A percentile compares a stretch with the other conserved stretches of the same genome.
phyloP scores from a whole-genome alignment of 2,113 vertebrate species.

The Micronycteris hirsuta region DNA sequence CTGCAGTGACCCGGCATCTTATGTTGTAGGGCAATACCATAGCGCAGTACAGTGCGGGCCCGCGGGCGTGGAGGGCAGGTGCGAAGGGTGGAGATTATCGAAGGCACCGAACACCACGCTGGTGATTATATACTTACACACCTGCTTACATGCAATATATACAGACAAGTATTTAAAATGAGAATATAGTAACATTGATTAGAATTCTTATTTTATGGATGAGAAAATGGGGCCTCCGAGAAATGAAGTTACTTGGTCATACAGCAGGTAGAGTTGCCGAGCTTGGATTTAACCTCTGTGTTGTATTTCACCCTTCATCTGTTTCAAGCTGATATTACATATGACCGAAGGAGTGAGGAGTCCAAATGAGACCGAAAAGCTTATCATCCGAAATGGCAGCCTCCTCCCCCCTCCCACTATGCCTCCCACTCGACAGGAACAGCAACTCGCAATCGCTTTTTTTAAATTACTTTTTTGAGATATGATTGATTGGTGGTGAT shows the following conservation, averaged over 20 bases:
- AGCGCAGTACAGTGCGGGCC: background rate
- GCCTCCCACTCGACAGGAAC: background rate
- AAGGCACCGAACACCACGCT: background rate
- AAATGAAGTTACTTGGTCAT: background rate
- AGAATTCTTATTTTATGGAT: background rate
- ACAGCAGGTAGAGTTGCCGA: background rate
- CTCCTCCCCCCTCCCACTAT: too few relatives aligned
- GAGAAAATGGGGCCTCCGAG: background rate
- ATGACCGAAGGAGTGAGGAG: background rate
- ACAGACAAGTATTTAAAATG: background rate
- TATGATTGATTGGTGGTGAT: background rate
- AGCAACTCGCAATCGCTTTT: background rate
- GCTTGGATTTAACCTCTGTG: background rate
- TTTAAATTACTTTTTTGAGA: background rate
- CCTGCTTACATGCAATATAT: too few relatives aligned
- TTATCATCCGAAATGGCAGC: too few relatives aligned
- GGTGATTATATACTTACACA: background rate
- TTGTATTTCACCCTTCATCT: background rate
- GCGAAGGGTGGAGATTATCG: background rate
- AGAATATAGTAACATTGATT: background rate
- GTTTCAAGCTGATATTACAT: background rate
- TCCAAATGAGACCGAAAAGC: background rate
- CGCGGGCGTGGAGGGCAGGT: background rate
- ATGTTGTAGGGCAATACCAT: background rate
- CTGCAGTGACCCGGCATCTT: background rate